A percentile compares a stretch with the other conserved stretches of the same genome.
These are phyloP conservation scores for Oplegnathus fasciatus DNA, from an alignment of 2,113 vertebrate genomes.

Conservation along the genomic window DNA sequence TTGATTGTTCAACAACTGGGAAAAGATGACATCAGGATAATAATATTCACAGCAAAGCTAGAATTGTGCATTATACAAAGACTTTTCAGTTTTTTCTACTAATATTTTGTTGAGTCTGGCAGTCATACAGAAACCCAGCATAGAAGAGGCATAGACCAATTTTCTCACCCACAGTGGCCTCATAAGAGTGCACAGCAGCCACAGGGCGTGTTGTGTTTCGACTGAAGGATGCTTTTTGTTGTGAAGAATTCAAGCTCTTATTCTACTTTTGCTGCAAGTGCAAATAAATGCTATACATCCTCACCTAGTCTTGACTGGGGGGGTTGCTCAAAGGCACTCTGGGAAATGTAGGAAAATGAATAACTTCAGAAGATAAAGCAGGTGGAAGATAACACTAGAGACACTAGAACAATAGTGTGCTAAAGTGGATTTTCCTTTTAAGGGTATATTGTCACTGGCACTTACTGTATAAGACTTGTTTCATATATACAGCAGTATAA, in stretches of 20 bases:
- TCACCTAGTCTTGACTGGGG: neutral
- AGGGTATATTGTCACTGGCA: neutral
- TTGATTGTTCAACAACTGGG: neutral
- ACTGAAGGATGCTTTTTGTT: neutral
- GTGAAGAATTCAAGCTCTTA: neutral
- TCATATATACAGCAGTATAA: neutral
- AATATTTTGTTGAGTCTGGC: neutral
- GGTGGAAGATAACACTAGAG: neutral
- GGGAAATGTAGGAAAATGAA: neutral
- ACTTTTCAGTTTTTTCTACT: neutral
- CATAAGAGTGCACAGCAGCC: neutral
- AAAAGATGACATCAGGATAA: neutral
- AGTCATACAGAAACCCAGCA: neutral
- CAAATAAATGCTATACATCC: neutral
- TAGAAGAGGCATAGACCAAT: neutral
- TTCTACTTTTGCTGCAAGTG: neutral
- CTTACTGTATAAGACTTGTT: neutral
- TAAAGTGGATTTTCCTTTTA: neutral
- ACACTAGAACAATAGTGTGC: neutral
- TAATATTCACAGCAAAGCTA: neutral
- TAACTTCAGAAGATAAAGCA: neutral
- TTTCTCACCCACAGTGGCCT: neutral
- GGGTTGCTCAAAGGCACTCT: neutral
- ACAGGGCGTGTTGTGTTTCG: neutral
- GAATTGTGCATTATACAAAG: neutral